Conservation (phyloP, 2,113 vertebrate species). For the Daubentonia madagascariensis region DNA sequence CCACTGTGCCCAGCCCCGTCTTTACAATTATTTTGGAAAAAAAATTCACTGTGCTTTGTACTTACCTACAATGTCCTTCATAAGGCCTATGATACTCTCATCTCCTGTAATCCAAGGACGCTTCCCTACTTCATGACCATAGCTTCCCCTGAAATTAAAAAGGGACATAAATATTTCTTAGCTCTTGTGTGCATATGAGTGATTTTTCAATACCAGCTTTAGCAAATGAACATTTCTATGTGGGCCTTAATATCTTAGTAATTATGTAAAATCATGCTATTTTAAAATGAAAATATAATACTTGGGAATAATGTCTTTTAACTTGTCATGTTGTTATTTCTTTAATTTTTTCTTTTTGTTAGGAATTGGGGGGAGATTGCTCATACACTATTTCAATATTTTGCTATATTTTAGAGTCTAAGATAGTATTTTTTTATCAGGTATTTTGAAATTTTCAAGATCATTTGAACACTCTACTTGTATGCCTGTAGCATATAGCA, state of each 20-base stretch:
- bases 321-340: neutral
- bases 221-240: neutral
- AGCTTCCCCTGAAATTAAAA: constrained; percentile 86
- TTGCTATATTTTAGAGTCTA: neutral
- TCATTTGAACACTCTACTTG: neutral
- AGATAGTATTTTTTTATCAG: neutral
- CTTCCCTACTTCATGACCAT: constrained; percentile 88
- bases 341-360: neutral
- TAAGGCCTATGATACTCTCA: constrained; percentile 87
- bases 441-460: neutral
- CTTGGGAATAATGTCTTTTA: neutral
- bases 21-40: neutral
- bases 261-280: neutral
- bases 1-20: neutral
- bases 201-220: neutral
- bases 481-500: neutral
- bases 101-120: constrained; percentile 94
- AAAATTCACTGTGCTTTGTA: neutral
- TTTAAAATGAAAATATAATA: neutral
- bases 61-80: constrained; percentile 93
- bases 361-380: neutral
- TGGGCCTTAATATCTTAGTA: neutral
- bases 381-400: neutral
- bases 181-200: neutral
- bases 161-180: constrained; percentile 4